A percentile compares a stretch with the other conserved stretches of the same genome.
phyloP scores from a whole-genome alignment of 1,140 invertebrate genomes.

The Batillaria attramentaria region DNA sequence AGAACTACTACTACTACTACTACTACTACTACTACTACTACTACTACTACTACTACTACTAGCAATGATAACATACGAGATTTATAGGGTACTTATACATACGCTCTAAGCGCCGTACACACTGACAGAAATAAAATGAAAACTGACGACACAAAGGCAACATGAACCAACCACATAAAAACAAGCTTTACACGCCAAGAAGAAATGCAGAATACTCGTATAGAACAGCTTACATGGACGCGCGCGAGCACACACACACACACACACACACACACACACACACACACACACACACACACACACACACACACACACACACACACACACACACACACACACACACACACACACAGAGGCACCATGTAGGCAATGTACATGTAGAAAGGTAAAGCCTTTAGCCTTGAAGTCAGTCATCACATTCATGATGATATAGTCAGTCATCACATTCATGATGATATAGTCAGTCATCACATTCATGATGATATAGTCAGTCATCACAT shows the following conservation, averaged over 20 bases:
- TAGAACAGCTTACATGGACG: too few relatives aligned
- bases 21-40: too few relatives aligned
- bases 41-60: too few relatives aligned
- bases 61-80: background rate
- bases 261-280: slow-evolving; percentile 13
- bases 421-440: background rate
- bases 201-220: too few relatives aligned
- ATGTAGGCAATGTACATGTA: background rate
- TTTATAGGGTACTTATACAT: background rate
- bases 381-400: background rate
- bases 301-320: background rate
- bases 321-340: background rate
- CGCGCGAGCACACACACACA: background rate
- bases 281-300: background rate
- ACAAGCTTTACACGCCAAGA: too few relatives aligned
- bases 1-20: too few relatives aligned
- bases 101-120: background rate
- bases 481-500: background rate
- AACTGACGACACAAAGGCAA: background rate
- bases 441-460: background rate
- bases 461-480: background rate
- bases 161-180: background rate
- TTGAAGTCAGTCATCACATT: background rate
- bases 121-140: background rate
- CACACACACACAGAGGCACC: background rate